Conservation (phyloP, 2,113 vertebrate species). For the Alectura lathami region DNA sequence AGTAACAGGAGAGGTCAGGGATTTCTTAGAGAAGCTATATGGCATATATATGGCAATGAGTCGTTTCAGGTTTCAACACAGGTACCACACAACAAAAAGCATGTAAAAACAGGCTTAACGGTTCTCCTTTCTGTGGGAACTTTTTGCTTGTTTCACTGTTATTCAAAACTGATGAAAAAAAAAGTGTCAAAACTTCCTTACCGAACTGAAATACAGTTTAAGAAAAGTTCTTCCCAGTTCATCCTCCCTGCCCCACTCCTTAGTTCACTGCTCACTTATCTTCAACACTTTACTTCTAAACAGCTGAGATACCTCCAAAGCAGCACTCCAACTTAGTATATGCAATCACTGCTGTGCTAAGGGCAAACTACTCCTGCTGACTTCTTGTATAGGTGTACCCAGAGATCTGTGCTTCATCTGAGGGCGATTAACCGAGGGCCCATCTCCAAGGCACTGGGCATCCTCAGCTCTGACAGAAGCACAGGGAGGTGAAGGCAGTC, state of each 20-base stretch:
- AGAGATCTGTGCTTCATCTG: neutral
- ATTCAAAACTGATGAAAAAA: neutral
- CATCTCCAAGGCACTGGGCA: neutral
- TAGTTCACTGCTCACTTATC: neutral
- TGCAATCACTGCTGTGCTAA: neutral
- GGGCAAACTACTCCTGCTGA: neutral
- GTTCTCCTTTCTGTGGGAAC: neutral
- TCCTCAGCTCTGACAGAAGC: neutral
- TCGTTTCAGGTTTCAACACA: neutral
- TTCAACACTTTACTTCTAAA: neutral
- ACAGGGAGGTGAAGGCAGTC: neutral
- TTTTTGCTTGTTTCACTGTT: neutral
- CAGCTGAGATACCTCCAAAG: neutral
- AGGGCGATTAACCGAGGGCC: neutral
- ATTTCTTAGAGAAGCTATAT: neutral
- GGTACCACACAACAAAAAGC: neutral
- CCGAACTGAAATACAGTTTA: neutral
- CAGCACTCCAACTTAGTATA: neutral
- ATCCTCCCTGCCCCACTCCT: neutral
- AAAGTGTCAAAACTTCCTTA: neutral
- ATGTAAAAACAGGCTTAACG: neutral
- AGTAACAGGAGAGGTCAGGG: neutral
- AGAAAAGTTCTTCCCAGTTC: neutral
- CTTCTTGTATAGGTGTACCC: accelerated
- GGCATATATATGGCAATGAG: neutral